Conservation (phyloP, 1,140 invertebrate species). For the Apis laboriosa region DNA sequence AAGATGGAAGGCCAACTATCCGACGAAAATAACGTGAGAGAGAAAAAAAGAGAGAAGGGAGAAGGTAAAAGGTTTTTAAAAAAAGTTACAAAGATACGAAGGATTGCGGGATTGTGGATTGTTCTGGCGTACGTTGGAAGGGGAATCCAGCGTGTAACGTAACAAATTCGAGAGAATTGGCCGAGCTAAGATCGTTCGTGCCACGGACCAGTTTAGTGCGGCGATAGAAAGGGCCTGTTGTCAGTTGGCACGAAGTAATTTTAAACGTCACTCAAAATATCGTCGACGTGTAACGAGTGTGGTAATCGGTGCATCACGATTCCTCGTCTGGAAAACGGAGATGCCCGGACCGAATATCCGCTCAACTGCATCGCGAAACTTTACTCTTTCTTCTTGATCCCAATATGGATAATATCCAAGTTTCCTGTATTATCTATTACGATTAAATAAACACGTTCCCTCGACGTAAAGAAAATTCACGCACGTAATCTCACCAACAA, state of each 20-base stretch:
- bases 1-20: too few relatives aligned
- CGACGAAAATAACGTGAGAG: background rate
- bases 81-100: background rate
- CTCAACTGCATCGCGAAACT: background rate
- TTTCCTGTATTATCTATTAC: too few relatives aligned
- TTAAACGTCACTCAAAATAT: slow-evolving; percentile 41
- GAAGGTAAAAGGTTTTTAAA: background rate
- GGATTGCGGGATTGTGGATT: background rate
- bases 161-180: slow-evolving; percentile 8
- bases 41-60: too few relatives aligned
- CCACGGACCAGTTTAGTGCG: slow-evolving; percentile 7
- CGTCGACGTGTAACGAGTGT: slow-evolving; percentile 13
- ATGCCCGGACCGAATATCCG: background rate
- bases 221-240: slow-evolving; percentile 7
- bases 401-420: background rate
- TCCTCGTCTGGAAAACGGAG: background rate
- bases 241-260: slow-evolving; percentile 30
- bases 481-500: too few relatives aligned
- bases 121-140: background rate
- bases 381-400: background rate
- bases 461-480: too few relatives aligned
- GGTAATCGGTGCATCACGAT: slow-evolving; percentile 38
- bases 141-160: background rate
- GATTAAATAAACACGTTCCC: too few relatives aligned
- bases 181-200: background rate